Base-by-base conservation (phyloP, 2,888 invertebrate genomes). In the Ennomos erosarius region DNA sequence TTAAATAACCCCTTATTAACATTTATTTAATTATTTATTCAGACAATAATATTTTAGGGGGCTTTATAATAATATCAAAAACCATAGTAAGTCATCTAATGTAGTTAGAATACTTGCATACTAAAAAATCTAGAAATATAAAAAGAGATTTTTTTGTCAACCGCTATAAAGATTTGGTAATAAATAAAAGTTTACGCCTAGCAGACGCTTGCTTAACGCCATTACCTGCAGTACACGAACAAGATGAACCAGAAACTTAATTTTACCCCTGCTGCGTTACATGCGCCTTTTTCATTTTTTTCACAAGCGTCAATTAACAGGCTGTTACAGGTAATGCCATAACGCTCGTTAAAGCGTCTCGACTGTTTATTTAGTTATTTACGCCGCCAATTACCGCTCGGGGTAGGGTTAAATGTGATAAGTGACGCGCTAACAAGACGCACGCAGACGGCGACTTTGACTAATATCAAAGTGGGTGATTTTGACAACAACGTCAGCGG, bases 381-480 rank as follows among this genome's bases (percentile, higher is more conserved):
- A 79, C 76, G 74, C 63, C 67, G 71, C 77, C 80, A 85, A 84
- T 86, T 85, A 85, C 77, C 62, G 71, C 51, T 26, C 43, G 68
- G 55, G 63, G 74, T 74, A 70, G 79, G 80, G 84, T 79, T 83
- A 82, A 61, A 81, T 78, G 78, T 73, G 82, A 78, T 83, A 80
- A 83, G 75, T 81, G 80, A 82, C 70, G 75, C 70, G 73, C 74
- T 79, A 83, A 82, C 75, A 75, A 77, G 76, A 74, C 70, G 75
- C 76, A 76, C 52, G 74, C 65, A 69, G 63, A 58, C 59, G 60
- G 36, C 35, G 50, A 55, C 58, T 58, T 55, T 51, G 58, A 48
- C 46, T 56, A 63, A 59, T 63, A 46, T 46, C 53, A 55, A 55
- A 53, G 56, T 58, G 45, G 55, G 56, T 47, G 55, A 47, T 55